Base-by-base conservation (phyloP, 2,113 vertebrate genomes). In the Archilochus colubris region DNA sequence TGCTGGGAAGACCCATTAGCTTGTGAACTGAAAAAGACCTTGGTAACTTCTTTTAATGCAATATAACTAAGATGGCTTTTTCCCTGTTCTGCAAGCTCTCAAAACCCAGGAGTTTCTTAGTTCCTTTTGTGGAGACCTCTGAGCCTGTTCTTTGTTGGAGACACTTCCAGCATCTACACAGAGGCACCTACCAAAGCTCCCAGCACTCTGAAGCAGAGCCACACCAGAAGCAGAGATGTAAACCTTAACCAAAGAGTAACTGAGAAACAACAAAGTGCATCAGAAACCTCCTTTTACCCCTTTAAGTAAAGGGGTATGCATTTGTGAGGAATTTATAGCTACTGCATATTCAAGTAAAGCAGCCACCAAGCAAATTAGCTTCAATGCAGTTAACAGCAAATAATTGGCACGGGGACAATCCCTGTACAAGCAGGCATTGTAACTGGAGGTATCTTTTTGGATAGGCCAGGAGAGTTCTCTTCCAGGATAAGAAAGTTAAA, bases 101-200 rank as follows among this genome's bases (percentile, higher is more conserved):
- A 76, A 78, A 86, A 91, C 15, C 6, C 55, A 74, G 25, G 33
- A 82, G 61, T 6, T 14, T 69, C 93, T 93, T 73, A 59, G 76
- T 90, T 94, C 86, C 72, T 90, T 80, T 69, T 4, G 2, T 7
- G 40, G 50, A 46, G 63, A 86, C 33, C 59, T 85, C 59, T 0
- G 0, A 46, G 0, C 18, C 27, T 33, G n/a, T 46, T 82, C 40
- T 25, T 59, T 38, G 14, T 12, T 19, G 57, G 64, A 80, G 38
- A 38, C 59, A 36, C 25, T 83, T 82, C 46, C 33, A 18, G 0
- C 48, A 64, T 15, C 46, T 40, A 67, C 3, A 10, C n/a, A 62
- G 24, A 19, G 63, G 70, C 43, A 55, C 11, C 50, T 14, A 55
- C 15, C 22, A 4, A 77, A 88, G 38, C 0, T 0, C 58, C 33